phyloP scores from a whole-genome alignment of 1,140 invertebrate genomes.

The Cheumatopsyche charites region DNA sequence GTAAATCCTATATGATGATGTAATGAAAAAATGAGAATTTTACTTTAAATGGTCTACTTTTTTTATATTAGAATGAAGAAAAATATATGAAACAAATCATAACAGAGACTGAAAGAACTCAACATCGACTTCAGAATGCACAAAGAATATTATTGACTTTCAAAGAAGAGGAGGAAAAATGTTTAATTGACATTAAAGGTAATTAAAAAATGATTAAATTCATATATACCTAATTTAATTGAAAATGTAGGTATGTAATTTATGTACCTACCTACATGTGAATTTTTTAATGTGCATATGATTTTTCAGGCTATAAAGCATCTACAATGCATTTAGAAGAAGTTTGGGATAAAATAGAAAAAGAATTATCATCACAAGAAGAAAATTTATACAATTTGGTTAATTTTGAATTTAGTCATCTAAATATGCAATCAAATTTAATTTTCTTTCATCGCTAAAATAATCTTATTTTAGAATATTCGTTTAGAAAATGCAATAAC shows the following conservation, averaged over 20 bases:
- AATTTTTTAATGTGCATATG: neutral
- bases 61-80: constrained; percentile 58
- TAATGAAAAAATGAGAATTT: neutral
- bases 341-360: constrained; percentile 54
- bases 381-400: constrained; percentile 57
- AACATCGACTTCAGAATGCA: constrained; percentile 58
- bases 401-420: constrained; percentile 33
- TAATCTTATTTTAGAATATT: constrained; percentile 9
- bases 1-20: constrained; percentile 50
- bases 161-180: constrained; percentile 55
- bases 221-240: neutral
- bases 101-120: constrained; percentile 55
- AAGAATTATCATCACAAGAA: constrained; percentile 54
- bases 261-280: neutral
- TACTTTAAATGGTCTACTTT: no score
- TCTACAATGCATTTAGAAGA: constrained; percentile 56
- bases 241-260: no score
- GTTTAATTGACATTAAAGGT: constrained; percentile 15
- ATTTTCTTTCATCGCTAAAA: neutral
- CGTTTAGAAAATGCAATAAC: constrained; percentile 15
- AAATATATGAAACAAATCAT: constrained; percentile 55
- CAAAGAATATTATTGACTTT: constrained; percentile 56
- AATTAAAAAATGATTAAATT: neutral
- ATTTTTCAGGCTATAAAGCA: constrained; percentile 55
- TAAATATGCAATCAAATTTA: neutral